Percentiles rank a stretch among this genome's conserved stretches.
Evolutionary conservation across 2,888 invertebrate species (phyloP).

Genomic region (Acanthococcus lagerstroemiae): DNA sequence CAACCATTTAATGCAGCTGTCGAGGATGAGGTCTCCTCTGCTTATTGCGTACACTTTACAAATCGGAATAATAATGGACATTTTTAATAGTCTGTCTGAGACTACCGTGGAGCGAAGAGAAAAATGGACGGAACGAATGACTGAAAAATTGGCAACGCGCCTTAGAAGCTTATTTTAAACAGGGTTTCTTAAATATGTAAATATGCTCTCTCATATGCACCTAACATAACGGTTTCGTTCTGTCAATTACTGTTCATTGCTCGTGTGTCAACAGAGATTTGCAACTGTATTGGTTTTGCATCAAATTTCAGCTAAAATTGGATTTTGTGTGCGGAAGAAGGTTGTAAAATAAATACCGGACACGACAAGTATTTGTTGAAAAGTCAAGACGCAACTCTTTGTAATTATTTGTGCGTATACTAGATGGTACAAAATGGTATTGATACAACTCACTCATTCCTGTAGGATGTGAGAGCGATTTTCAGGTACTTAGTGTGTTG

Average conservation of each 20-base stretch:
- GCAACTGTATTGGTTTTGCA: not conserved
- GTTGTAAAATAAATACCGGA: not conserved
- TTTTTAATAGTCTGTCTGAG: not conserved
- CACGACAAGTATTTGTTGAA: too few species aligned
- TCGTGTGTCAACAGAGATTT: not conserved
- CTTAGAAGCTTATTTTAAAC: not conserved
- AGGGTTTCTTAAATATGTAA: constrained; percentile 1
- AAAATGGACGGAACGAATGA: not conserved
- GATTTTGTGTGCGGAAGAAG: not conserved
- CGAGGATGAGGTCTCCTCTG: too few species aligned
- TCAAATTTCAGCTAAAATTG: not conserved
- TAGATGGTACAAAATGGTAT: too few species aligned
- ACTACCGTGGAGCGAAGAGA: not conserved
- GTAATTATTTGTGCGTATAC: too few species aligned
- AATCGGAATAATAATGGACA: not conserved
- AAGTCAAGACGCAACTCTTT: too few species aligned
- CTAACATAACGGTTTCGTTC: not conserved
- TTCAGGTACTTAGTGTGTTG: too few species aligned
- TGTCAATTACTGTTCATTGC: not conserved
- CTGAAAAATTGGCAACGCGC: constrained; percentile 2
- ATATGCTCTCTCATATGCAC: not conserved
- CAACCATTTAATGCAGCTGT: too few species aligned
- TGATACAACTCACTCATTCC: too few species aligned
- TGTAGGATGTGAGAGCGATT: too few species aligned
- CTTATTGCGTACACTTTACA: not conserved